phyloP scores from a whole-genome alignment of 2,113 vertebrate species.

The Cercocebus atys region DNA sequence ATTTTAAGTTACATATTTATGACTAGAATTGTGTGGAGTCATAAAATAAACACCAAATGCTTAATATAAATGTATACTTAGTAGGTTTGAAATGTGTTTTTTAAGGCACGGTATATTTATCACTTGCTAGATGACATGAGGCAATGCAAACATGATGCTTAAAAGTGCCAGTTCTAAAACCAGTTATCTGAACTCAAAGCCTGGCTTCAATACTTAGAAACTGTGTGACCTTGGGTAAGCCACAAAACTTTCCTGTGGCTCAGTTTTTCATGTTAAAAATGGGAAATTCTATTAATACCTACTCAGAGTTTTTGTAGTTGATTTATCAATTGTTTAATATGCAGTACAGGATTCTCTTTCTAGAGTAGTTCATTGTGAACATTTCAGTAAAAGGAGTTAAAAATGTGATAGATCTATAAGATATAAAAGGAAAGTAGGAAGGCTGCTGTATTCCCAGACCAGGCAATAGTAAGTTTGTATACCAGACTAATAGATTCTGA shows the following conservation, averaged over 20 bases:
- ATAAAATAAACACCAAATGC: conserved; percentile 21
- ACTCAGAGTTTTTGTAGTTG: not conserved
- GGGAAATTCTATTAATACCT: not conserved
- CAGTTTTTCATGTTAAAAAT: not conserved
- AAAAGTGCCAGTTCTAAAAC: not conserved
- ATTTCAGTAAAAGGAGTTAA: not conserved
- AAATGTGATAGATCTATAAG: not conserved
- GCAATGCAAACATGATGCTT: not conserved
- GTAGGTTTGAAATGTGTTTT: not conserved
- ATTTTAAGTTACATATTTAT: conserved; percentile 40
- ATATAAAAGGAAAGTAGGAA: not conserved
- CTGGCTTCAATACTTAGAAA: not conserved
- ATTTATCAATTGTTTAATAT: not conserved
- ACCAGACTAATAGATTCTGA: not conserved
- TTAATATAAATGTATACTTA: conserved; percentile 12
- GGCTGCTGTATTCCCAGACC: not conserved
- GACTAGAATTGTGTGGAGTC: not conserved
- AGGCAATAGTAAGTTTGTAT: not conserved
- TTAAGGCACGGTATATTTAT: not conserved
- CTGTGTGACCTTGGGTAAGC: not conserved
- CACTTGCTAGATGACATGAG: not conserved
- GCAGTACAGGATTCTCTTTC: not conserved
- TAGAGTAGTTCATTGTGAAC: not conserved
- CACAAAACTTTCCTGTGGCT: not conserved
- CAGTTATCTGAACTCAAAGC: not conserved